Evolutionary conservation across 2,888 invertebrate genomes (phyloP), one percentile per base, ranked within the genome.

Genomic region (Pterobdella sp.): DNA sequence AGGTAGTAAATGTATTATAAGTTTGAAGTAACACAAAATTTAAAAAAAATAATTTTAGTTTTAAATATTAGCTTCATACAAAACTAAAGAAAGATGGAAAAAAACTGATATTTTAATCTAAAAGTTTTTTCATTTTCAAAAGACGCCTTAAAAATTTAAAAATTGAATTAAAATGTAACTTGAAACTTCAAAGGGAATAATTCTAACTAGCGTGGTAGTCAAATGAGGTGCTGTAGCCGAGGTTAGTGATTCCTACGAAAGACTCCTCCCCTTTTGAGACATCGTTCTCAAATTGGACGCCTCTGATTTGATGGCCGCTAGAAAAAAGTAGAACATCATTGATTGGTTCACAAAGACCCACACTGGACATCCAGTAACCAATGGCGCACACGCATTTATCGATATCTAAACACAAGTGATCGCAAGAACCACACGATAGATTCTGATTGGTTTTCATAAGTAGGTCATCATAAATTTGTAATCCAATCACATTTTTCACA

Each of bases 351-450:
- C 60, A 56, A 26, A 22, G n/a, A n/a, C 60, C 60, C 3, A 26
- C 18, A 3, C n/a, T 4, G 4, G 60, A 56, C 4, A 56, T 22
- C 18, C 60, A 26, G n/a, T 56, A 76, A 79, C 96, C 94, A 83
- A 95, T 94, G 0, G 96, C 95, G 82, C 97, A 97, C 0, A 90
- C 90, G 81, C 97, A 97, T 26, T 18, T 7, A 1, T 69, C 52
- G 22, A 18, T 63, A 10, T 93, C 86, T 76, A 93, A 85, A 82
- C 94, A 94, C 73, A 93, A 85, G 0, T 91, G 91, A 0, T 89
- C 87, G 82, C 94, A 94, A 79, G 88, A 83, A 0, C 84, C 85
- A 67, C 90, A 88, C 26, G 85, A 52, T 42, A 2, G 42, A 26
- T 56, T 22, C 3, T 4, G 60, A 26, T 56, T 56, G 18, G 60